These are phyloP conservation scores for Drosophila sulfurigaster DNA, from an alignment of 1,140 invertebrate genomes.

Conservation along the genomic window DNA sequence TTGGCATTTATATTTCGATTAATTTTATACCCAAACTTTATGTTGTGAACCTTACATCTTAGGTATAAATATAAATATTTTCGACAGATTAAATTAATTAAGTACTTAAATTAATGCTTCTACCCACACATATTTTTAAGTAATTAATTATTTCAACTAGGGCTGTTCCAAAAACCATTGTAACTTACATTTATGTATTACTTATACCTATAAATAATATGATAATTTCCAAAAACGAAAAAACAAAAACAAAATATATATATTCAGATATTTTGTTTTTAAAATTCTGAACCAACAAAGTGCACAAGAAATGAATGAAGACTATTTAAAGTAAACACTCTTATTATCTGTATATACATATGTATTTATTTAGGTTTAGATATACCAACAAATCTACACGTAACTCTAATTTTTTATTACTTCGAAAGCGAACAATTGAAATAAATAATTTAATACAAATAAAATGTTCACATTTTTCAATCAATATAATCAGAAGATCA, in stretches of 20 bases:
- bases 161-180: conserved; percentile 24
- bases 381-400: conserved; percentile 49
- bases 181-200: conserved; percentile 22
- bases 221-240: conserved; percentile 22
- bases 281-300: conserved; percentile 46
- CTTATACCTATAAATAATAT: conserved; percentile 11
- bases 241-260: not conserved
- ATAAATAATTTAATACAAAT: conserved; percentile 34
- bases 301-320: conserved; percentile 52
- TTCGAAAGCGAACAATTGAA: conserved; percentile 33
- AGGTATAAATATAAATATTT: conserved; percentile 15
- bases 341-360: conserved; percentile 57
- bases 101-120: conserved; percentile 8
- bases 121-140: conserved; percentile 13
- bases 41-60: conserved; percentile 14
- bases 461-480: not conserved
- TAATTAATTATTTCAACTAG: conserved; percentile 21
- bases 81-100: conserved; percentile 5
- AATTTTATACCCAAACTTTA: conserved; percentile 26
- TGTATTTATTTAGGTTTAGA: conserved; percentile 52
- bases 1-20: conserved; percentile 37
- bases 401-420: conserved; percentile 49
- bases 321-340: conserved; percentile 50
- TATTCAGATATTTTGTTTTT: conserved; percentile 39
- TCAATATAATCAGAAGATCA: not conserved